phyloP scores from a whole-genome alignment of 2,888 invertebrate genomes.

The Bellardia bayeri region DNA sequence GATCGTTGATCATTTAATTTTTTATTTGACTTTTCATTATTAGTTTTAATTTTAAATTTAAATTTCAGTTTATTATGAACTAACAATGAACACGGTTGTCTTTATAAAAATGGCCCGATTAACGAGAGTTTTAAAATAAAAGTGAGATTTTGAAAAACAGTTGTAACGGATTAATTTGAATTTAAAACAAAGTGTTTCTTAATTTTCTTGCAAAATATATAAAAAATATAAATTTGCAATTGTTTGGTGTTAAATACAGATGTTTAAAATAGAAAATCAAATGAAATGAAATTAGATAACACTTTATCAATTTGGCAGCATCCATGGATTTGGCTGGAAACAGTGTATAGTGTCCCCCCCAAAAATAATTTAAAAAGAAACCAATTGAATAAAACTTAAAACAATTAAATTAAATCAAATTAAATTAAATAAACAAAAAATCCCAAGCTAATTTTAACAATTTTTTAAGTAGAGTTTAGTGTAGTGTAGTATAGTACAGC shows the following conservation, averaged over 20 bases:
- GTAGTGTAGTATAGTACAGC: not conserved
- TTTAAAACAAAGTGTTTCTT: constrained; percentile 54
- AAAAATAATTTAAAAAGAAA: not conserved
- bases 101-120: constrained; percentile 63
- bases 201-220: not conserved
- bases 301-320: constrained; percentile 80
- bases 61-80: constrained; percentile 77
- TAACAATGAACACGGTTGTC: constrained; percentile 80
- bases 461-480: constrained; percentile 31
- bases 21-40: constrained; percentile 32
- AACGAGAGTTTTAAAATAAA: constrained; percentile 60
- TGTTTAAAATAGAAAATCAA: constrained; percentile 53
- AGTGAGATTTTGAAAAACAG: constrained; percentile 25
- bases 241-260: not conserved
- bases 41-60: constrained; percentile 61
- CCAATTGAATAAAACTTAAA: not conserved
- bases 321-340: constrained; percentile 82
- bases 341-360: constrained; percentile 77
- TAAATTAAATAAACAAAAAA: not conserved
- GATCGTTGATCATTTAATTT: constrained; percentile 59
- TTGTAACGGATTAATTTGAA: constrained; percentile 35
- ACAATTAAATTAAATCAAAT: constrained; percentile 7
- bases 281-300: constrained; percentile 82
- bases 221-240: constrained; percentile 5
- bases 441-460: constrained; percentile 14